Evolutionary conservation across 2,113 vertebrate species (phyloP).

Genomic region (Ceratotherium simum): DNA sequence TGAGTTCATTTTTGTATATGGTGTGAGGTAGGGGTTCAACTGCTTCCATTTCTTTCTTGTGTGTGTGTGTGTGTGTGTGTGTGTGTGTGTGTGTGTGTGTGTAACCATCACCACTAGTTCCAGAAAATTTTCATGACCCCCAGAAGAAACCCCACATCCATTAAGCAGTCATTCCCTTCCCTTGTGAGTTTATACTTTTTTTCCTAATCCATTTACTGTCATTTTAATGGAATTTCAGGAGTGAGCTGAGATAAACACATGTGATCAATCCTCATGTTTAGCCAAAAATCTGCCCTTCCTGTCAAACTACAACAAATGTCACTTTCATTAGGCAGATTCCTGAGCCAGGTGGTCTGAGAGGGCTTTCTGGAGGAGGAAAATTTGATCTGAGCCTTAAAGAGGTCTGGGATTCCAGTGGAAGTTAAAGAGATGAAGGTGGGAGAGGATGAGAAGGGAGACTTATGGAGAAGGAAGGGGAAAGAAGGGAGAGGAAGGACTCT

Average conservation of each 20-base stretch:
- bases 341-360: slow-evolving; percentile 42
- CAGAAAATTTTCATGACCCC: background rate
- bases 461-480: background rate
- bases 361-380: slow-evolving; percentile 68
- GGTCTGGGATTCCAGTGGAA: slow-evolving; percentile 58
- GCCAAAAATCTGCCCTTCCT: slow-evolving; percentile 28
- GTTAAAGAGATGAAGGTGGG: background rate
- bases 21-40: background rate
- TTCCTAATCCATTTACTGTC: background rate
- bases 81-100: background rate
- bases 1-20: background rate
- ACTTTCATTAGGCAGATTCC: slow-evolving; percentile 56
- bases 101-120: background rate
- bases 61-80: too few species aligned
- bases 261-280: slow-evolving; percentile 21
- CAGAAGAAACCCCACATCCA: background rate
- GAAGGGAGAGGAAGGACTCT: background rate
- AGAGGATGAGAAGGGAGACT: background rate
- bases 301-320: slow-evolving; percentile 45
- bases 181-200: background rate
- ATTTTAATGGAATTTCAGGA: slow-evolving; percentile 51
- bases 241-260: background rate
- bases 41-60: background rate
- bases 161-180: background rate
- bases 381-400: slow-evolving; percentile 59